Conservation (phyloP, 2,797 vertebrate species). For the Sphenopsis melanotis region DNA sequence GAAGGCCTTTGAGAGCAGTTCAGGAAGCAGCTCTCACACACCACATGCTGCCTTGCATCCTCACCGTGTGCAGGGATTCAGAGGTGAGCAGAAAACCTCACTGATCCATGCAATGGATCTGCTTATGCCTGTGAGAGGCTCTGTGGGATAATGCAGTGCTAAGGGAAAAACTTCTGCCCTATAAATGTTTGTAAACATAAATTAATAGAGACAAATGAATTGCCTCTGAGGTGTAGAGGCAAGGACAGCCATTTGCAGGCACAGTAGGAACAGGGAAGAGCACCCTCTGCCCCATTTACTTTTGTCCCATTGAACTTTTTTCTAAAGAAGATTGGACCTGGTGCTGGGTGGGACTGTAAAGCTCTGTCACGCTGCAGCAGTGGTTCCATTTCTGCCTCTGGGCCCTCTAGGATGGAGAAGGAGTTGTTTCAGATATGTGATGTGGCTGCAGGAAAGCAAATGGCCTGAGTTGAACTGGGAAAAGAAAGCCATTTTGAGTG, state of each 20-base stretch:
- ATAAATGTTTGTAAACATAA: background rate
- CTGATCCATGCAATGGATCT: background rate
- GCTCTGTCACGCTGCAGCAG: background rate
- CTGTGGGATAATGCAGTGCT: background rate
- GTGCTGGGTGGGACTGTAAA: background rate
- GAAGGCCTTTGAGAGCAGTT: background rate
- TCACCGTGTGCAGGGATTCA: accelerated
- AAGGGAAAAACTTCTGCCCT: background rate
- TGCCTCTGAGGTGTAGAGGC: background rate
- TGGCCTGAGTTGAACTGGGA: background rate
- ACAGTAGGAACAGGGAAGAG: background rate
- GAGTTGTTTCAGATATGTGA: background rate
- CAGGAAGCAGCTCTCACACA: background rate
- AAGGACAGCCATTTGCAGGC: background rate
- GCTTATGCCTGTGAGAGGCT: background rate
- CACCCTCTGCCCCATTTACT: background rate
- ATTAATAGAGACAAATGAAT: background rate
- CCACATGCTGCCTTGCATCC: background rate
- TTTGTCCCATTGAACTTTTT: background rate
- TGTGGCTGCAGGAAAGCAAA: conserved; percentile 27
- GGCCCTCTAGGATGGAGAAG: background rate
- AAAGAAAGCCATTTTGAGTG: background rate
- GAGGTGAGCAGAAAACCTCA: background rate
- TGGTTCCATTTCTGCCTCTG: background rate
- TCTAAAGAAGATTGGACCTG: background rate